Evolutionary conservation across 2,797 vertebrate genomes (phyloP), one percentile per base, ranked within the genome.

Genomic region (Darevskia mixta): DNA sequence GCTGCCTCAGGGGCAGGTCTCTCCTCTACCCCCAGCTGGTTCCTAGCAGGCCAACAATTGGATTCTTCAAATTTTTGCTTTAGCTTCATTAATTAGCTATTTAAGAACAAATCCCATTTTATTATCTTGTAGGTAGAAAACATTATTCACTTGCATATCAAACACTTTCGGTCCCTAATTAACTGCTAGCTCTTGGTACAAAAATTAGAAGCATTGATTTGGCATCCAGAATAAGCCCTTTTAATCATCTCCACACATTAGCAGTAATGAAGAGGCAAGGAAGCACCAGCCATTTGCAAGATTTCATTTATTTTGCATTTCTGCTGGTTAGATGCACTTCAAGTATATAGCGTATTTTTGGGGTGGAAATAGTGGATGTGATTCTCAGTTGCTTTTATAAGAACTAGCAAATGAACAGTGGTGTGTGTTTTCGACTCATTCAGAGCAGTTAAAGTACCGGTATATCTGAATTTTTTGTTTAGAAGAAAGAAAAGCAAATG

Each of bases 41-140:
- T 81, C 49, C 38, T 43, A 61, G 64, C 35, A 61, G n/a, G 43
- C 7, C 15, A 66, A 25, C 15, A 29, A 73, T 43, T 67, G 18
- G 13, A 38, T 80, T 81, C 27, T 45, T 82, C 0, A 0, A n/a
- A 83, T 45, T 13, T 49, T 49, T 89, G 69, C 45, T 38, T 82
- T 45, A 64, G n/a, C 27, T 89, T 89, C 88, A 88, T 95, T 92
- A 93, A 92, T 93, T 87, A 87, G 80, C 66, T 80, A 91, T 89
- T 86, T 86, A 91, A 73, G 35, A 92, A 92, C 23, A 5, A 81
- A 82, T 43, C 92, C 82, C n/a, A 85, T 91, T 55, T 91, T 38
- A 83, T 77, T 87, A 82, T 76, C 82, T 71, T 77, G 23, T 66
- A 61, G 5, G 13, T 67, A 90, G 69, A 76, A 94, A 92, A 84